phyloP scores from a whole-genome alignment of 2,888 invertebrate genomes.

The Blera fallax region DNA sequence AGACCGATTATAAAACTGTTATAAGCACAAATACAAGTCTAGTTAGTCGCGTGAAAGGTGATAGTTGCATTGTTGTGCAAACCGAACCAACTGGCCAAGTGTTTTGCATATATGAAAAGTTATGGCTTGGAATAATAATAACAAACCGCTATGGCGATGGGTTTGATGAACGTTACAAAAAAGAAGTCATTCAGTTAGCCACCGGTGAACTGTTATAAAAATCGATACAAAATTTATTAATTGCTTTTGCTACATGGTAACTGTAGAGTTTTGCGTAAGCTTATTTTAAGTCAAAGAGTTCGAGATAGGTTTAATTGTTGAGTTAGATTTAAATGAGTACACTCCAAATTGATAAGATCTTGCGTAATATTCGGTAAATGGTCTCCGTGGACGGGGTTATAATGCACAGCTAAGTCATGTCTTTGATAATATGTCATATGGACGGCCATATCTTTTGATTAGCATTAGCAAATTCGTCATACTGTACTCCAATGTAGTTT shows the following conservation, averaged over 20 bases:
- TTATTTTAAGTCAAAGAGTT: neutral
- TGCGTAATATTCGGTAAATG: too few species aligned
- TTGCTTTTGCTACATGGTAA: neutral
- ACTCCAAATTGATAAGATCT: too few species aligned
- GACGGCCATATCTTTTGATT: too few species aligned
- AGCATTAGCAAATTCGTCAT: too few species aligned
- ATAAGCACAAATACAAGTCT: constrained; percentile 8
- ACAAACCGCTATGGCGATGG: neutral
- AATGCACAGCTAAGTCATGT: too few species aligned
- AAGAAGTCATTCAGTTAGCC: neutral
- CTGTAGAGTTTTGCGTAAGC: neutral
- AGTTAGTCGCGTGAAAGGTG: constrained; percentile 16
- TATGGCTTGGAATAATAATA: constrained; percentile 13
- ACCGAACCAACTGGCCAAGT: neutral
- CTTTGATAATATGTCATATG: too few species aligned
- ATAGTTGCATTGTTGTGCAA: constrained; percentile 13
- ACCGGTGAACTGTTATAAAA: neutral
- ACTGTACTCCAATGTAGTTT: too few species aligned
- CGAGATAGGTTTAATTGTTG: neutral
- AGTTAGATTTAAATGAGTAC: neutral
- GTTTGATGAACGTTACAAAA: neutral
- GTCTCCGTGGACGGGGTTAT: too few species aligned
- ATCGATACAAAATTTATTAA: neutral
- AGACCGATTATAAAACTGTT: constrained; percentile 43
- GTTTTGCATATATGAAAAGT: neutral